These are phyloP conservation scores for Zelostemma sp. DNA, from an alignment of 1,140 invertebrate species.

Conservation along the genomic window DNA sequence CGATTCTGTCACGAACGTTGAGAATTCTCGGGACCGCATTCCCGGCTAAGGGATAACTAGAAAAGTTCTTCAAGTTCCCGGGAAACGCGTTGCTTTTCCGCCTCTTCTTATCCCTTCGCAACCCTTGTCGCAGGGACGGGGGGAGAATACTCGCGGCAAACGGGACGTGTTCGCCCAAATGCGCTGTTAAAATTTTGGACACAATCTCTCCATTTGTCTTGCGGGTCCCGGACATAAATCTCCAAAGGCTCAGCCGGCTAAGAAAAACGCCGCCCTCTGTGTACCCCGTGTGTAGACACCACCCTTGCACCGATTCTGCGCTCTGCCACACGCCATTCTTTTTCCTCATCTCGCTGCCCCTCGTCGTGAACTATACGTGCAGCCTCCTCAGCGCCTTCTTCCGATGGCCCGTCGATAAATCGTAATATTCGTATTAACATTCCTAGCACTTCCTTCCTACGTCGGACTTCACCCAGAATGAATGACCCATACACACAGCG, in stretches of 20 bases:
- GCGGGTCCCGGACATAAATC: conserved; percentile 69
- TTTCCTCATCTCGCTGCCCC: conserved; percentile 56
- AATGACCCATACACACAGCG: conserved; percentile 48
- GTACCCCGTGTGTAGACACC: conserved; percentile 49
- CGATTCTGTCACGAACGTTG: conserved; percentile 65
- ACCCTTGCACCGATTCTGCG: conserved; percentile 49
- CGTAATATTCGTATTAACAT: conserved; percentile 70
- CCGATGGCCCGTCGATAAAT: conserved; percentile 67
- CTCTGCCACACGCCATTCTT: conserved; percentile 54
- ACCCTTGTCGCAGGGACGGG: conserved; percentile 42
- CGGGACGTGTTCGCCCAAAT: conserved; percentile 68
- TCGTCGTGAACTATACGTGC: conserved; percentile 40
- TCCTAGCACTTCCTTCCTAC: conserved; percentile 64
- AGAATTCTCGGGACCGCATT: conserved; percentile 54
- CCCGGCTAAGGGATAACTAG: conserved; percentile 63
- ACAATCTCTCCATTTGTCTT: conserved; percentile 72
- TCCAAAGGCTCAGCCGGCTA: conserved; percentile 69
- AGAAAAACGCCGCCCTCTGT: conserved; percentile 68
- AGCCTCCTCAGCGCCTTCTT: conserved; percentile 47
- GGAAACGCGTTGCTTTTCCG: conserved; percentile 23
- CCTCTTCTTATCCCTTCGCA: conserved; percentile 54
- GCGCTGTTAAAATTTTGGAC: conserved; percentile 72
- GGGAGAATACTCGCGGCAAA: conserved; percentile 55
- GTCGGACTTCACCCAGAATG: conserved; percentile 51
- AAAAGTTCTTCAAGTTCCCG: conserved; percentile 63